Base-by-base conservation (phyloP, 37 sponge, comb jelly and placozoan genomes). In the Aplysina aerophoba region DNA sequence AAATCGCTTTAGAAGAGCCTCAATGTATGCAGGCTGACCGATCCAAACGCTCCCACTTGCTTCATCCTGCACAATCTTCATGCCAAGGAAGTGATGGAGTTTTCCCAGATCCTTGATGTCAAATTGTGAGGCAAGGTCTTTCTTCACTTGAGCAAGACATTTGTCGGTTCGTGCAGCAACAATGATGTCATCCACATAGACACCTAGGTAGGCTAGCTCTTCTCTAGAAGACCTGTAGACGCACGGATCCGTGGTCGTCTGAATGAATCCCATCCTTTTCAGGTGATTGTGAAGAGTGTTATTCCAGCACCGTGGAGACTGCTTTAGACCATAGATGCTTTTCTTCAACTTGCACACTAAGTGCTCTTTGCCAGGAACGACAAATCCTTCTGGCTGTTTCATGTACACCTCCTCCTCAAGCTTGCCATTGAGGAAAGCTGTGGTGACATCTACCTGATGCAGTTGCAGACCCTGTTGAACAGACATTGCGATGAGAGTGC, bases 361-460 rank as follows among this genome's bases (percentile, higher is more conserved):
- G 11, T 84, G 68, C 44, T 84, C 89, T 61, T 81, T 28, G 25
- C 82, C 78, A 77, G 22, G 60, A 72, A 33, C 27, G 17, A 81
- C 77, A 37, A 59, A 90, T 21, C 90, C 86, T 38, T 85, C 79
- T 28, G 90, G 90, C 44, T 90, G 86, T 22, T 73, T 15, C 90
- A 90, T 90, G 65, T 85, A 90, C 53, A 90, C 82, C 61, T 60
- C 86, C 58, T 90, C 86, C 41, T 90, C 61, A 14, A 85, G 86
- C 39, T 81, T 77, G 34, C 57, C 73, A 40, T n/a, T 83, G 16
- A 88, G 68, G 79, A 88, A 90, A 3, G 90, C 90, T 41, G 86
- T 90, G 20, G 66, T 74, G 20, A 86, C 91, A 79, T 91, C 85
- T 27, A 91, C 62, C 60, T 91, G 87, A 81, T 88, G 89, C 22